These are phyloP conservation scores for Caenorhabditis sp. DNA, from an alignment of 2,888 invertebrate genomes.

Conservation along the genomic window DNA sequence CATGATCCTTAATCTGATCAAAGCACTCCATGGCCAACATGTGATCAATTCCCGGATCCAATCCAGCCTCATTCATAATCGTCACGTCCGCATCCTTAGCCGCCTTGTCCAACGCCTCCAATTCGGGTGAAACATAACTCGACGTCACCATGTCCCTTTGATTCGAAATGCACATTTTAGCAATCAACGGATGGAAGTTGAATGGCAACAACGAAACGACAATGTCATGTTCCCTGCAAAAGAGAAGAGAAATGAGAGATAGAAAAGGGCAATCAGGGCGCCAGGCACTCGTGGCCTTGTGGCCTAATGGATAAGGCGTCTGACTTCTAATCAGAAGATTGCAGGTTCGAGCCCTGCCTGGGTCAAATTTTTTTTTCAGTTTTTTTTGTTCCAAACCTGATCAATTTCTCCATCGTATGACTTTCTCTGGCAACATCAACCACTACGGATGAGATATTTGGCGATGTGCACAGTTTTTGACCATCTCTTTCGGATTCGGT, in stretches of 20 bases:
- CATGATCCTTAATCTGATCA: conserved; percentile 83
- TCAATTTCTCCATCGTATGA: conserved; percentile 79
- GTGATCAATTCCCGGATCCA: conserved; percentile 99
- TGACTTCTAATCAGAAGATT: conserved; percentile 69
- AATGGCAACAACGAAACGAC: conserved; percentile 85
- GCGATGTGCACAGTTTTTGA: conserved; percentile 82
- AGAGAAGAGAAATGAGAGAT: background rate
- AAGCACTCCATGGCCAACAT: conserved; percentile 95
- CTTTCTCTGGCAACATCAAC: conserved; percentile 82
- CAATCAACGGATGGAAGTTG: conserved; percentile 84
- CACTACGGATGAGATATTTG: conserved; percentile 80
- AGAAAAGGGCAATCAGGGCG: background rate
- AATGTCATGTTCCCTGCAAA: conserved; percentile 74
- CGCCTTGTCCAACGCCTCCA: conserved; percentile 75
- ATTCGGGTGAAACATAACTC: conserved; percentile 87
- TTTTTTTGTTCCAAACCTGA: conserved; percentile 73
- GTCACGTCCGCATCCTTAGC: conserved; percentile 89
- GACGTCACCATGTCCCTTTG: conserved; percentile 93
- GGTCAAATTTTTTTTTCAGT: conserved; percentile 27
- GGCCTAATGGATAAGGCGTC: conserved; percentile 70
- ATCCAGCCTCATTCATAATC: conserved; percentile 91
- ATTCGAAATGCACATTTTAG: conserved; percentile 85
- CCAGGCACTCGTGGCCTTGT: conserved; percentile 36
- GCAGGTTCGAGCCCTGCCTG: conserved; percentile 62
- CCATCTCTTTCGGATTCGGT: conserved; percentile 88